These are phyloP conservation scores for Enteromius thamalakanensis DNA, from an alignment of 2,797 vertebrate species.

Conservation along the genomic window DNA sequence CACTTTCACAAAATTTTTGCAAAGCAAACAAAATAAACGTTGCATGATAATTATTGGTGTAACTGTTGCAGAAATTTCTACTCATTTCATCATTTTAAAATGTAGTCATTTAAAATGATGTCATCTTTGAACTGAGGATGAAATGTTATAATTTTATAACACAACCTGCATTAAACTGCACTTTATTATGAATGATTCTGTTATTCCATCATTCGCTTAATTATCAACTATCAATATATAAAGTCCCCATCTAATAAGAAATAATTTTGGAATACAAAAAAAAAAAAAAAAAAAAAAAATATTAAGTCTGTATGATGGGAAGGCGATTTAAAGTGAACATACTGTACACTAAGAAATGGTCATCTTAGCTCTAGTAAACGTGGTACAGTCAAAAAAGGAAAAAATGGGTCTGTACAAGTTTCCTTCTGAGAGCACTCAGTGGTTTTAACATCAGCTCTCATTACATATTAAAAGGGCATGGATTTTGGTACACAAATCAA, in stretches of 20 bases:
- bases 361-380: neutral
- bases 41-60: neutral
- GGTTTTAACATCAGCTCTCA: neutral
- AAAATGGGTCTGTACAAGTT: neutral
- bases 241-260: neutral
- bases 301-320: neutral
- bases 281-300: neutral
- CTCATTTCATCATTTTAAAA: neutral
- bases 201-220: neutral
- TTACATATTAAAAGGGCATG: neutral
- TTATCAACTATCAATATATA: neutral
- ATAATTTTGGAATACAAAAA: neutral
- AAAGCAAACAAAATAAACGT: neutral
- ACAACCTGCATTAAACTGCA: neutral
- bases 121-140: neutral
- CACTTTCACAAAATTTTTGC: neutral
- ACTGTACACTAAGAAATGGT: neutral
- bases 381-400: neutral
- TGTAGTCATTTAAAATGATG: neutral
- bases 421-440: neutral
- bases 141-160: neutral
- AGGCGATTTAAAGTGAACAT: neutral
- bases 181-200: neutral
- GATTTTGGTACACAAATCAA: neutral
- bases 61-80: neutral